phyloP scores from a whole-genome alignment of 2,113 vertebrate genomes.

The Gavia stellata region DNA sequence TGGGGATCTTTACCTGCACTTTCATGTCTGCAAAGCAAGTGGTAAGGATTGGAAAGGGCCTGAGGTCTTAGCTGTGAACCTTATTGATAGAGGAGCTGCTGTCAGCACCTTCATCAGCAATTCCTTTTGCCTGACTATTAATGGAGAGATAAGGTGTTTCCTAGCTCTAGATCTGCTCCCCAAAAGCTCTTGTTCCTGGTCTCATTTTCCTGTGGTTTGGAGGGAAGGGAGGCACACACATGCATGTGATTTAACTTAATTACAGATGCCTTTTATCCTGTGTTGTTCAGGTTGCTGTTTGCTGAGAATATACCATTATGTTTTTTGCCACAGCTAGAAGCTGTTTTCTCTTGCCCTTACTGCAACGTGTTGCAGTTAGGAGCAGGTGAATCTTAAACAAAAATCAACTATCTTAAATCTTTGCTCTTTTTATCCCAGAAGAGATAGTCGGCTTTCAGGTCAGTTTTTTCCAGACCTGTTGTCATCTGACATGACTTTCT shows the following conservation, averaged over 20 bases:
- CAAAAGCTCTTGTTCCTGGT: neutral
- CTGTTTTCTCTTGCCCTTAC: neutral
- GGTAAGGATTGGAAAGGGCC: constrained; percentile 76
- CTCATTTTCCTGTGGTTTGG: neutral
- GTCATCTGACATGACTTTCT: neutral
- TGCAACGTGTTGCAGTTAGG: neutral
- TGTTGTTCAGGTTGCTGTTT: neutral
- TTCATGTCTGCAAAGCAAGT: constrained; percentile 97
- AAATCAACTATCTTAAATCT: neutral
- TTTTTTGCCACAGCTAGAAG: neutral
- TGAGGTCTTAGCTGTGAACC: neutral
- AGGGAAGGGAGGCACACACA: neutral
- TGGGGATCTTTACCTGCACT: constrained; percentile 96
- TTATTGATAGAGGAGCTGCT: neutral
- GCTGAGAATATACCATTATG: neutral
- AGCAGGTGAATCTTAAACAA: neutral
- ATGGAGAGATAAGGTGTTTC: neutral
- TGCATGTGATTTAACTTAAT: neutral
- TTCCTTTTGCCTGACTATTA: neutral
- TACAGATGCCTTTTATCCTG: neutral
- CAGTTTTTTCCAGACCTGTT: neutral
- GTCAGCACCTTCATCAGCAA: neutral
- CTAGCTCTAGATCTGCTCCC: neutral
- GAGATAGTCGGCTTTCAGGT: neutral
- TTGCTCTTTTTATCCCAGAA: neutral